These are phyloP conservation scores for Andrena camellia DNA, from an alignment of 2,888 invertebrate genomes.

Conservation along the genomic window DNA sequence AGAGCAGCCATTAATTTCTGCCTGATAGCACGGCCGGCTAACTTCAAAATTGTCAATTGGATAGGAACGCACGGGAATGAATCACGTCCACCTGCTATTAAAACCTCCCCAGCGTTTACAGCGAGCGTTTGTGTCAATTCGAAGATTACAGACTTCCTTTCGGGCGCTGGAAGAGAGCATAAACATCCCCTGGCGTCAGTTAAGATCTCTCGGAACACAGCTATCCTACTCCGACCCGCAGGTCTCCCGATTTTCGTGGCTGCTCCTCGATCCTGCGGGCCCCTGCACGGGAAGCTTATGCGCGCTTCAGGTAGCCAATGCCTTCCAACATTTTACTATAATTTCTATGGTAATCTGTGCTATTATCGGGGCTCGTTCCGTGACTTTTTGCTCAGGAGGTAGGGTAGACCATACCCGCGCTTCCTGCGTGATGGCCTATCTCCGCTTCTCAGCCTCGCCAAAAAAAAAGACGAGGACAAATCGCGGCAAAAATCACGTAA, in stretches of 20 bases:
- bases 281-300: conserved; percentile 18
- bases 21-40: conserved; percentile 18
- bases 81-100: conserved; percentile 3
- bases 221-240: neutral
- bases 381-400: conserved; percentile 31
- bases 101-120: neutral
- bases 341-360: conserved; percentile 64
- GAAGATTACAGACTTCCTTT: conserved; percentile 19
- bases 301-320: conserved; percentile 44
- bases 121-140: neutral
- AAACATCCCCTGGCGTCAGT: neutral
- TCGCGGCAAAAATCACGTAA: conserved; percentile 50
- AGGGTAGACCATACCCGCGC: conserved; percentile 6
- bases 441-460: neutral
- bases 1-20: conserved; percentile 18
- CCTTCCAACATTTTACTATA: conserved; percentile 49
- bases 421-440: conserved; percentile 17
- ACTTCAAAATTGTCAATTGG: conserved; percentile 14
- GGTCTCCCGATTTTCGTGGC: neutral
- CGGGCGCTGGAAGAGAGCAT: neutral
- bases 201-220: neutral
- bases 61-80: neutral
- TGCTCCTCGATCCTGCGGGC: neutral
- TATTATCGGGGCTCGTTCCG: conserved; percentile 52
- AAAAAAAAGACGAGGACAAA: conserved; percentile 28